phyloP scores from a whole-genome alignment of 2,888 invertebrate genomes.

The Agrotis puta region DNA sequence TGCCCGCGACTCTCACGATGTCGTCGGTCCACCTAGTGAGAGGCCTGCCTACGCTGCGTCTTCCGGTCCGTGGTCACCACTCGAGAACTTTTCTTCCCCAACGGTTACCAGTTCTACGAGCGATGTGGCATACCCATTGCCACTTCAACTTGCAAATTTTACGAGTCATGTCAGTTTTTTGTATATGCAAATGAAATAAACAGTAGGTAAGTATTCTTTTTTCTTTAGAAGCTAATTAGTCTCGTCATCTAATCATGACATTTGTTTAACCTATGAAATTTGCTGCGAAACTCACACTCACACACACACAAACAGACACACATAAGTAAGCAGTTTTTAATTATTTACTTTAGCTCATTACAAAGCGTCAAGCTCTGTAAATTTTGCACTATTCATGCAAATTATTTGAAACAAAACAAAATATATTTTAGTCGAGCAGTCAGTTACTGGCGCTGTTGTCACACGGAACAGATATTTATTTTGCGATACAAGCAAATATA shows the following conservation, averaged over 20 bases:
- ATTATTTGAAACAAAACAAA: constrained; percentile 33
- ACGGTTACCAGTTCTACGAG: too few species aligned
- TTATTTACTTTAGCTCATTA: constrained; percentile 28
- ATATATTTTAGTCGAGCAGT: constrained; percentile 17
- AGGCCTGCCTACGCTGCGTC: too few species aligned
- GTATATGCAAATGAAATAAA: too few species aligned
- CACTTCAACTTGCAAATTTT: too few species aligned
- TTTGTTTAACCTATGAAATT: constrained; percentile 35
- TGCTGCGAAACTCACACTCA: constrained; percentile 1
- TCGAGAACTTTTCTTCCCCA: too few species aligned
- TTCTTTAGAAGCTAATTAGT: neutral
- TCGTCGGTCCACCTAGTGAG: too few species aligned
- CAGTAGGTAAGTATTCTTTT: neutral
- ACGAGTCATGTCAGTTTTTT: too few species aligned
- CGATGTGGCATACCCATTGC: too few species aligned
- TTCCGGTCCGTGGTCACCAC: too few species aligned
- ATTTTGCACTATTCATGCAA: constrained; percentile 37
- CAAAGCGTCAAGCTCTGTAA: constrained; percentile 49
- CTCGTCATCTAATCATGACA: constrained; percentile 7
- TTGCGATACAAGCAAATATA: too few species aligned
- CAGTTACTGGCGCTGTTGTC: constrained; percentile 18
- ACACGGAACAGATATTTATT: constrained; percentile 18
- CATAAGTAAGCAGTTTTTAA: constrained; percentile 8
- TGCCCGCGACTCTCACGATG: too few species aligned
- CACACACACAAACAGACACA: neutral